Conservation (phyloP, 2,797 vertebrate genomes). For the Neosilurus mollespiculum region DNA sequence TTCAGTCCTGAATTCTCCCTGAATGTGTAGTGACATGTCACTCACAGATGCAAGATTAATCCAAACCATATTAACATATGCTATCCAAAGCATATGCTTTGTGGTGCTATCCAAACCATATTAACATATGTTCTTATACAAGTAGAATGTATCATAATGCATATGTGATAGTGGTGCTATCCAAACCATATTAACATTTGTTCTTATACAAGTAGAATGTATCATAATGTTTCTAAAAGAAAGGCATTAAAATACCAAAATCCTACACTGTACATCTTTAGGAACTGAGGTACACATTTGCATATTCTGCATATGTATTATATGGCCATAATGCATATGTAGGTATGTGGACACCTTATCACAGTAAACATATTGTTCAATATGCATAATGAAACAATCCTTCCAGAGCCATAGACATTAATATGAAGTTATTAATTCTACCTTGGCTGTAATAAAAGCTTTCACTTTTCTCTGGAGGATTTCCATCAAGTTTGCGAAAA, state of each 20-base stretch:
- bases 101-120: background rate
- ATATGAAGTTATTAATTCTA: background rate
- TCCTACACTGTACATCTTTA: background rate
- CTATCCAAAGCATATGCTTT: no score
- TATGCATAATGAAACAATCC: background rate
- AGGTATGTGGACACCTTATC: background rate
- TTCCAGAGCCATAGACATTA: background rate
- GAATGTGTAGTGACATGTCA: background rate
- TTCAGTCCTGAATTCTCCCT: background rate
- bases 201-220: background rate
- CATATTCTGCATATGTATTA: no score
- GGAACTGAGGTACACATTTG: no score
- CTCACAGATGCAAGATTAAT: background rate
- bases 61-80: background rate
- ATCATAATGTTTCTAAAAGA: background rate
- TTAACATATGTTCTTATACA: background rate
- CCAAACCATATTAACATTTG: constrained; percentile 1
- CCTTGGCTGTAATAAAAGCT: background rate
- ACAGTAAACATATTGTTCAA: background rate
- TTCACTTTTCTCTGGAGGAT: background rate
- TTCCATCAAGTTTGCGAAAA: background rate
- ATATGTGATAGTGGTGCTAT: no score
- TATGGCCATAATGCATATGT: background rate
- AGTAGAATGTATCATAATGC: no score
- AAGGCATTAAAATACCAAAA: background rate